phyloP scores from a whole-genome alignment of 2,797 vertebrate species.

The Aselliscus stoliczkanus region DNA sequence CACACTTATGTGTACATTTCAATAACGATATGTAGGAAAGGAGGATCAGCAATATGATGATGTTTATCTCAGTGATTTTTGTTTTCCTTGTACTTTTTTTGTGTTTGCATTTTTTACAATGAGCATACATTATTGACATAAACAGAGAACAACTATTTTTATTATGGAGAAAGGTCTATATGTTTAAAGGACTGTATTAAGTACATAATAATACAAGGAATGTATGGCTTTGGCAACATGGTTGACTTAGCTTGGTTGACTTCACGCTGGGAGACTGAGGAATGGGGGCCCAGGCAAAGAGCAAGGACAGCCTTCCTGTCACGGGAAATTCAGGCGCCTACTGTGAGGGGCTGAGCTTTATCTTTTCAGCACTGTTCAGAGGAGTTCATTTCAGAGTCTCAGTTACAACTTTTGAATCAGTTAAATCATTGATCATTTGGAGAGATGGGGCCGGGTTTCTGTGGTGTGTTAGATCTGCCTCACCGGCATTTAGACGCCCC shows the following conservation, averaged over 20 bases:
- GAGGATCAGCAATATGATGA: not conserved
- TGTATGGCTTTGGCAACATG: not conserved
- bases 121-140: not conserved
- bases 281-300: not conserved
- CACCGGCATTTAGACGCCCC: not conserved
- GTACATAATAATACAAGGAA: not conserved
- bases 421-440: not conserved
- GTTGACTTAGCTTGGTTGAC: not conserved
- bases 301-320: not conserved
- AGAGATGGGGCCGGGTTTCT: not conserved
- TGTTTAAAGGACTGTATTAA: not conserved
- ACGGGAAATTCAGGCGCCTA: not conserved
- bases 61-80: not conserved
- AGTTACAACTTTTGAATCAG: not conserved
- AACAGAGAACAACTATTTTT: not conserved
- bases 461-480: not conserved
- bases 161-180: not conserved
- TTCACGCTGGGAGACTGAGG: not conserved
- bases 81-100: not conserved
- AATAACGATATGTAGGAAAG: not conserved
- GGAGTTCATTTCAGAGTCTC: slow-evolving; percentile 27
- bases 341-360: not conserved
- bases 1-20: not conserved
- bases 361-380: not conserved
- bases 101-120: not conserved